A percentile compares a stretch with the other conserved stretches of the same genome.
Evolutionary conservation across 2,113 vertebrate genomes (phyloP).

Genomic region (Myodes glareolus): DNA sequence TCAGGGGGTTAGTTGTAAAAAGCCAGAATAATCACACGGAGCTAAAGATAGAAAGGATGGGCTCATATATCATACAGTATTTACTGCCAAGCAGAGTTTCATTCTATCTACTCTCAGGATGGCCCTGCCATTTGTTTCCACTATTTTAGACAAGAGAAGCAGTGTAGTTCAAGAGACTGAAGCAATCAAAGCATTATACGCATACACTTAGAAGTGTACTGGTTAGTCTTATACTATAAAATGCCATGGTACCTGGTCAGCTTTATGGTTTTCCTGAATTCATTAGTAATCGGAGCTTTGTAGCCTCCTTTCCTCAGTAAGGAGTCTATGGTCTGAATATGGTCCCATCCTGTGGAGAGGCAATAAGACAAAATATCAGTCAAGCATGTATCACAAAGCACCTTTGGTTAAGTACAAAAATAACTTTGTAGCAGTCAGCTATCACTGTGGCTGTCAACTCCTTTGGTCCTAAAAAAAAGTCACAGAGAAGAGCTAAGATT

Average conservation of each 20-base stretch:
- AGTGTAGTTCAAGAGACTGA: conserved; percentile 46
- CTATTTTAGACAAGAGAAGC: conserved; percentile 54
- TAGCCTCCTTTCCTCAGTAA: conserved; percentile 99
- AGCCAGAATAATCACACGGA: conserved; percentile 40
- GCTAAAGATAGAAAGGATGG: conserved; percentile 57
- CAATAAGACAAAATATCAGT: conserved; percentile 74
- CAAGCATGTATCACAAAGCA: conserved; percentile 57
- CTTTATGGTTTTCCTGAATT: conserved; percentile 99
- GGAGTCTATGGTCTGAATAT: conserved; percentile 99
- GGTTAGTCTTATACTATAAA: conserved; percentile 2
- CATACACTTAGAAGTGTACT: not conserved
- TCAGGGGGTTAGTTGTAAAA: conserved; percentile 38
- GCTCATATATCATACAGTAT: not conserved
- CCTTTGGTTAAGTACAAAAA: conserved; percentile 53
- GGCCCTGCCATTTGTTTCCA: conserved; percentile 40
- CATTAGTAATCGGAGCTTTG: conserved; percentile 99
- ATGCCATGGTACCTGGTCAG: conserved; percentile 95
- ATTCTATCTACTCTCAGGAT: conserved; percentile 18
- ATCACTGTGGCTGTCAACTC: conserved; percentile 57
- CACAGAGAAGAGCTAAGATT: conserved; percentile 55
- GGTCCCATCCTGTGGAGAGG: conserved; percentile 96
- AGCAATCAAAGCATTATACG: conserved; percentile 9
- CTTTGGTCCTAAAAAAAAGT: conserved; percentile 62
- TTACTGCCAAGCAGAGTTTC: conserved; percentile 46
- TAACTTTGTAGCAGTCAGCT: conserved; percentile 56